Evolutionary conservation across 2,113 vertebrate genomes (phyloP).

Genomic region (Poeciliopsis prolifica): DNA sequence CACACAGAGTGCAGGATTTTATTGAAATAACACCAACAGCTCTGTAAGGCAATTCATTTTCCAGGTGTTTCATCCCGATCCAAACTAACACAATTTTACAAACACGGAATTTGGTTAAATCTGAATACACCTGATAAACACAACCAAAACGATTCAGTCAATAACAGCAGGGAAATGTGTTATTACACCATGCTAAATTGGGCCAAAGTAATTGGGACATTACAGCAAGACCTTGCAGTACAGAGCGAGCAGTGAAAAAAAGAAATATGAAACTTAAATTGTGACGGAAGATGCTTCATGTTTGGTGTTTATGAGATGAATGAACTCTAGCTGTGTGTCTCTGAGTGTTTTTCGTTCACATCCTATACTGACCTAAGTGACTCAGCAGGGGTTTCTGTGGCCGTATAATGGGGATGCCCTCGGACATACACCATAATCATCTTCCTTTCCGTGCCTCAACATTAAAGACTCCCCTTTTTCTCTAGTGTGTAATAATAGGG

Average conservation of each 20-base stretch:
- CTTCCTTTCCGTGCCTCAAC: slow-evolving; percentile 68
- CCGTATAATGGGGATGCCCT: slow-evolving; percentile 71
- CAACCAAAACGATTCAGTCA: not conserved
- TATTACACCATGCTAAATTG: too few relatives aligned
- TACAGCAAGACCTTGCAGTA: not conserved
- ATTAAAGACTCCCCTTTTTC: slow-evolving; percentile 72
- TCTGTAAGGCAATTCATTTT: not conserved
- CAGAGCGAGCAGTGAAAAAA: not conserved
- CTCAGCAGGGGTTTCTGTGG: slow-evolving; percentile 73
- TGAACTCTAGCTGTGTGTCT: slow-evolving; percentile 16
- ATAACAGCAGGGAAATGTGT: too few relatives aligned
- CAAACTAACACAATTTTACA: not conserved
- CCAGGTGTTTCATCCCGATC: not conserved
- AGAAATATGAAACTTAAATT: not conserved
- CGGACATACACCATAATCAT: slow-evolving; percentile 75
- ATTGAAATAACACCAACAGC: not conserved
- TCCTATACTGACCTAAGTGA: slow-evolving; percentile 66
- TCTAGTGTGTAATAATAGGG: slow-evolving; percentile 75
- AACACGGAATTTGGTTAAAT: not conserved
- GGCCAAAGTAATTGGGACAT: too few relatives aligned
- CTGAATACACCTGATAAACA: not conserved
- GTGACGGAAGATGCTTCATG: slow-evolving; percentile 1
- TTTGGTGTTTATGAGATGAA: slow-evolving; percentile 14
- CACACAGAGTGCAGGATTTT: not conserved
- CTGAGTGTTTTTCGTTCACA: slow-evolving; percentile 47